These are phyloP conservation scores for Charina bottae DNA, from an alignment of 2,113 vertebrate species.

Conservation along the genomic window DNA sequence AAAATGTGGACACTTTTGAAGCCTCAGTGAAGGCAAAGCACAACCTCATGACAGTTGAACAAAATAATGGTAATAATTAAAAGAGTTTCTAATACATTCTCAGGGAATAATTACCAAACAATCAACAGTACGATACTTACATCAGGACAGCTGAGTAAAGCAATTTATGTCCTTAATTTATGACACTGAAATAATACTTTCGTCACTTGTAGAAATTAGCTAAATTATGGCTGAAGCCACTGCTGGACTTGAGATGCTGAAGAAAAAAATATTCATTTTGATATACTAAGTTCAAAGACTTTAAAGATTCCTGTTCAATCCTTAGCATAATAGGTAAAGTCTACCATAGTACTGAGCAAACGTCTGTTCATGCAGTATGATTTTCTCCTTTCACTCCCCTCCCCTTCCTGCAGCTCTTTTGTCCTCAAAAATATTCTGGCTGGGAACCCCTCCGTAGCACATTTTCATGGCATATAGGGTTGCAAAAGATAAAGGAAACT, in stretches of 20 bases:
- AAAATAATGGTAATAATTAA: conserved; percentile 87
- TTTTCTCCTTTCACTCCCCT: background rate
- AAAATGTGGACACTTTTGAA: conserved; percentile 96
- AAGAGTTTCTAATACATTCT: background rate
- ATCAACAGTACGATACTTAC: background rate
- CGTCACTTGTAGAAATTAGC: background rate
- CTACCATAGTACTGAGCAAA: background rate
- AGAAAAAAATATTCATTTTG: background rate
- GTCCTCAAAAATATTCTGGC: background rate
- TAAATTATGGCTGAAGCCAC: background rate
- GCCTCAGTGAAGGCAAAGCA: conserved; percentile 96
- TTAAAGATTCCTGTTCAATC: background rate
- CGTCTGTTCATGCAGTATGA: background rate
- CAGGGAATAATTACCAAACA: background rate
- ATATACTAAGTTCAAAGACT: background rate
- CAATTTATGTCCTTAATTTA: background rate
- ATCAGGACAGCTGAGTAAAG: background rate
- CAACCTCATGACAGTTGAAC: conserved; percentile 93
- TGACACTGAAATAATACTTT: background rate
- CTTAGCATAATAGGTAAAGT: background rate
- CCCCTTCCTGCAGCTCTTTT: background rate
- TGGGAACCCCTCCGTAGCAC: background rate
- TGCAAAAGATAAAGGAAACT: background rate
- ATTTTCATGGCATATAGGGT: background rate
- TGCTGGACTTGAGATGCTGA: background rate